Conservation (phyloP, 2,797 vertebrate species). For the Falco novaeseelandiae region DNA sequence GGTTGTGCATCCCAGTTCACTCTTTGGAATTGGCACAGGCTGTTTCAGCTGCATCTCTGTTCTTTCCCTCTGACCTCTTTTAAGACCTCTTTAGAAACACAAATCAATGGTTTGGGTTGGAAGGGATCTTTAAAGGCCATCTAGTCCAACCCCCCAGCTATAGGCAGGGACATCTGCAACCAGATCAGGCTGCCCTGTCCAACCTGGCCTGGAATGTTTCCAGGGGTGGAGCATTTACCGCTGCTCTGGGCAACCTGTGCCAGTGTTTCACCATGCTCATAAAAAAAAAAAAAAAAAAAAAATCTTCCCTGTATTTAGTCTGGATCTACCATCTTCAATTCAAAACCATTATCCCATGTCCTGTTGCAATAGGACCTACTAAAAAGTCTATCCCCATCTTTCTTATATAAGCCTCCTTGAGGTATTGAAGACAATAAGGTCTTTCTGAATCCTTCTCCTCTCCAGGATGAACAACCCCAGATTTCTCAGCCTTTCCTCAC, state of each 20-base stretch:
- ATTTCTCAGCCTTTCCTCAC: neutral
- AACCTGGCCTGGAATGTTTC: neutral
- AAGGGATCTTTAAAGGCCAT: neutral
- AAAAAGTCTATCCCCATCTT: neutral
- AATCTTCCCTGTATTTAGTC: neutral
- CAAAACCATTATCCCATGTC: neutral
- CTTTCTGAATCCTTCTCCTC: neutral
- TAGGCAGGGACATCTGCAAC: too few relatives aligned
- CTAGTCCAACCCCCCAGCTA: rapidly evolving
- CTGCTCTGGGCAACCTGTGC: neutral
- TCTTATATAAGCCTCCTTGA: neutral
- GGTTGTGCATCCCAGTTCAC: neutral
- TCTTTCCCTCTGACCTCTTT: neutral
- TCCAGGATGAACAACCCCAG: neutral
- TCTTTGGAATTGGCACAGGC: neutral
- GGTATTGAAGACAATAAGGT: neutral
- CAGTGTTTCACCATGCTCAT: neutral
- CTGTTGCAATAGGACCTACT: rapidly evolving
- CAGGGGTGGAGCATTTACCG: neutral
- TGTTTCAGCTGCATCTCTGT: neutral
- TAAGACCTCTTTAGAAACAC: neutral
- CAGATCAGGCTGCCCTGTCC: rapidly evolving
- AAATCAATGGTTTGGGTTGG: neutral
- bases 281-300: neutral
- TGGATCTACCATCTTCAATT: neutral